Evolutionary conservation across 2,888 invertebrate genomes (phyloP).

Genomic region (Synergus gifuensis): DNA sequence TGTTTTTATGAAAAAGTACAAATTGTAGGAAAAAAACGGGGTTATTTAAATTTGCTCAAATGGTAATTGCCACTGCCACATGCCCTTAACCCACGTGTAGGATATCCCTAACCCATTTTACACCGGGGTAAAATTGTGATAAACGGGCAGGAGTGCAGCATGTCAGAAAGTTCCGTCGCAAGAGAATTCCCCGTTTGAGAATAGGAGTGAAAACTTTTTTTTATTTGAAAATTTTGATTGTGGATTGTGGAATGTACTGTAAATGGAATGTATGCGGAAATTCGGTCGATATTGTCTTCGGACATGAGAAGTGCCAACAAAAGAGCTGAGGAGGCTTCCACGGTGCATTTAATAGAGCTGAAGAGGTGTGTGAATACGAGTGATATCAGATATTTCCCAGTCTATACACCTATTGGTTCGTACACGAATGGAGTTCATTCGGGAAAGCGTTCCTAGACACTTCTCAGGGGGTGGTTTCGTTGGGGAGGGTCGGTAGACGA

Average conservation of each 20-base stretch:
- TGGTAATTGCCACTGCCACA: too few relatives aligned
- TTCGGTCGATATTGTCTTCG: constrained; percentile 24
- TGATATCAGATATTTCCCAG: constrained; percentile 19
- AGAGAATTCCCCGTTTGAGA: neutral
- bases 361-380: neutral
- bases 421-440: constrained; percentile 9
- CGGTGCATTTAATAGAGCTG: constrained; percentile 18
- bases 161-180: constrained; percentile 10
- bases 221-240: neutral
- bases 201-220: neutral
- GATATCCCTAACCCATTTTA: constrained; percentile 26
- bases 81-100: neutral
- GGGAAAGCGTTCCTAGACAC: constrained; percentile 16
- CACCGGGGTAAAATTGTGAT: constrained; percentile 21
- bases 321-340: neutral
- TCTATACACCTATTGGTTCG: constrained; percentile 20
- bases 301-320: constrained; percentile 14
- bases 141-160: constrained; percentile 16
- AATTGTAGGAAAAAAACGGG: too few relatives aligned
- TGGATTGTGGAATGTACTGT: neutral
- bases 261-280: neutral
- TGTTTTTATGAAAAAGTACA: too few relatives aligned
- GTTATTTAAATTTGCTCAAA: too few relatives aligned
- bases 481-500: constrained; percentile 66
- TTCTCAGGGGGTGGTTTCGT: constrained; percentile 37